Evolutionary conservation across 2,797 vertebrate genomes (phyloP).

Genomic region (Gobionotothen gibberifrons): DNA sequence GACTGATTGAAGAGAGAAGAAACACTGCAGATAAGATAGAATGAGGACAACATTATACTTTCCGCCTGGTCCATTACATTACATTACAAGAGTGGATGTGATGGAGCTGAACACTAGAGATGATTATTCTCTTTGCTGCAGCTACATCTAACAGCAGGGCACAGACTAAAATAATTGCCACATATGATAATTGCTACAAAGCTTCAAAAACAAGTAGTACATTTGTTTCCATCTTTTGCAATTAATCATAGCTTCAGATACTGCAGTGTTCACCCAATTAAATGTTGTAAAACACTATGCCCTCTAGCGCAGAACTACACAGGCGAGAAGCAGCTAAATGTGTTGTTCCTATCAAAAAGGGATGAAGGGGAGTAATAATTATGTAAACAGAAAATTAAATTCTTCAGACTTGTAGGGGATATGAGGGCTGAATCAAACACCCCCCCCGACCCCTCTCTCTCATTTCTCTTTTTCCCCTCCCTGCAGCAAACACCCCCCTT

Average conservation of each 20-base stretch:
- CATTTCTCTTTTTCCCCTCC: constrained; percentile 7
- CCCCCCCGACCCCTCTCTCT: background rate
- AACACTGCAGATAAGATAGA: constrained; percentile 33
- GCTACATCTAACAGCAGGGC: constrained; percentile 48
- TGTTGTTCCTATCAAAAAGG: constrained; percentile 62
- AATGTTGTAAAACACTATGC: constrained; percentile 65
- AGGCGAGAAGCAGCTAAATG: constrained; percentile 52
- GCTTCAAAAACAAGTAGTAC: constrained; percentile 61
- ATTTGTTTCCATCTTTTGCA: constrained; percentile 39
- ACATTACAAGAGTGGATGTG: constrained; percentile 41
- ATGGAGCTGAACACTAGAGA: constrained; percentile 41
- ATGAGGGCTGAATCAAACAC: constrained; percentile 45
- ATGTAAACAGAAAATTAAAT: constrained; percentile 76
- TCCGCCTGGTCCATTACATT: constrained; percentile 21
- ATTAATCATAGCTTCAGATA: constrained; percentile 73
- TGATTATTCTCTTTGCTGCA: constrained; percentile 28
- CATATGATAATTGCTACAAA: constrained; percentile 76
- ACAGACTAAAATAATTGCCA: constrained; percentile 67
- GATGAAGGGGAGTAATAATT: constrained; percentile 70
- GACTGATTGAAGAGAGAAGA: constrained; percentile 36
- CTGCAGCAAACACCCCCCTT: constrained; percentile 13
- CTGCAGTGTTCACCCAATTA: constrained; percentile 70
- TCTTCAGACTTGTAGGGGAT: constrained; percentile 63
- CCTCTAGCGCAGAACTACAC: constrained; percentile 56
- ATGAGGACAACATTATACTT: constrained; percentile 34